Base-by-base conservation (phyloP, 2,113 vertebrate genomes). In the Prinia subflava region DNA sequence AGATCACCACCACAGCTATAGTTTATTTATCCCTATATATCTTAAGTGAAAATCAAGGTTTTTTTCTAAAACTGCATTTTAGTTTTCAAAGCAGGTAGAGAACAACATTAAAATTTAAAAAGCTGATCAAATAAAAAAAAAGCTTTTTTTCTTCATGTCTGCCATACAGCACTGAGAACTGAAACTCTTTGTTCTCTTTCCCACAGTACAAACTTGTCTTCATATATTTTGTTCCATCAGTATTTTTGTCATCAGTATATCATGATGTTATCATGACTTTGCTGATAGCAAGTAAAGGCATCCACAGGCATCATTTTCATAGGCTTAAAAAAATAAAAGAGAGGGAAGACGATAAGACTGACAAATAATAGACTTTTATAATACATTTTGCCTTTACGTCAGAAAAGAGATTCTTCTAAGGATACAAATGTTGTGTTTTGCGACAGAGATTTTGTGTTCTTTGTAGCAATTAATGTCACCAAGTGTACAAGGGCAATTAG, bases 401-500 rank as follows among this genome's bases (percentile, higher is more conserved):
- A 50, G 18, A 44, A 8, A 64, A 69, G 10, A 76, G 6, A 15
- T 16, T 77, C 19, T 57, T 57, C 6, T 31, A 62, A 64, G 16
- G 25, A 24, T 57, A 27, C 10, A 39, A 44, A 62, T 2, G 15
- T 15, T 7, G 11, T 15, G 33, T 47, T 69, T 57, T 3, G 3
- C 50, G 39, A 39, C 17, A 74, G 10, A n/a, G 27, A 6, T 47
- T 85, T 57, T 50, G 11, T 18, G 14, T 10, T 46, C 28, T 53
- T 39, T 39, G 15, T 18, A 53, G 47, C 21, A 79, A 60, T 14
- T 15, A 33, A 39, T 35, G 57, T 53, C 59, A 78, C 35, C 52
- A 56, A 17, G 33, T 0, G 53, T 13, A 35, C 10, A 4, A 39
- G 8, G 20, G 10, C 0, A 2, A 28, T 2, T 2, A 41, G 37